Evolutionary conservation across 2,888 invertebrate genomes (phyloP), one percentile per base, ranked within the genome.

Genomic region (Lycia hirtaria): DNA sequence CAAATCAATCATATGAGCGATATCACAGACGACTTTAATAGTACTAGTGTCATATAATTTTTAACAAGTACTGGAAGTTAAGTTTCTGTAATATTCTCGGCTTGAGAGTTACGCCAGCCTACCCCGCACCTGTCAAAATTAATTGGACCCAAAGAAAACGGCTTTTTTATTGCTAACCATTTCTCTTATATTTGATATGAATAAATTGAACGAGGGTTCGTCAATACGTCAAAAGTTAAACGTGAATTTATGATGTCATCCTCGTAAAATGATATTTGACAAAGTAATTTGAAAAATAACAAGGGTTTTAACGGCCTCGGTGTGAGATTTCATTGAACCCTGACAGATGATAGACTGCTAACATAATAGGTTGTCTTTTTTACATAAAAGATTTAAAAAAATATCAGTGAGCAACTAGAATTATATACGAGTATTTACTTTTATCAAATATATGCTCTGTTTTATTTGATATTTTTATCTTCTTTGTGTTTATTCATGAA

Each of bases 141-240:
- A 77, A 74, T 74, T 75, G 69, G 62, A 56, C 54, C 53, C 60
- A 30, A 54, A 26, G 43, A 66, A 70, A 63, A 62, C 62, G 47
- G 14, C 40, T 14, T 59, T 50, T 62, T 60, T 64, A 65, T 53
- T 56, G 28, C 35, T 41, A 54, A 50, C 53, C 60, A 59, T 63
- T 61, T 51, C 22, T 57, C 57, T 56, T 64, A 47, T 35, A 59
- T 62, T 56, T 48, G 56, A 63, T 65, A 65, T 61, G 56, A 56
- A 63, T 57, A 55, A 63, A 63, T 59, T 59, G 60, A 45, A 54
- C 52, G 32, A 50, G 57, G 48, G 44, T 30, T 59, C 59, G 55
- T 63, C 63, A 63, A 57, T 59, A 59, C 49, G 58, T 57, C 57
- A 57, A 35, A 52, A 48, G 41, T 56, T 35, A 28, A 51, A 51